Evolutionary conservation across 1,140 invertebrate genomes (phyloP), one percentile per base, ranked within the genome.

Genomic region (Maniola jurtina): DNA sequence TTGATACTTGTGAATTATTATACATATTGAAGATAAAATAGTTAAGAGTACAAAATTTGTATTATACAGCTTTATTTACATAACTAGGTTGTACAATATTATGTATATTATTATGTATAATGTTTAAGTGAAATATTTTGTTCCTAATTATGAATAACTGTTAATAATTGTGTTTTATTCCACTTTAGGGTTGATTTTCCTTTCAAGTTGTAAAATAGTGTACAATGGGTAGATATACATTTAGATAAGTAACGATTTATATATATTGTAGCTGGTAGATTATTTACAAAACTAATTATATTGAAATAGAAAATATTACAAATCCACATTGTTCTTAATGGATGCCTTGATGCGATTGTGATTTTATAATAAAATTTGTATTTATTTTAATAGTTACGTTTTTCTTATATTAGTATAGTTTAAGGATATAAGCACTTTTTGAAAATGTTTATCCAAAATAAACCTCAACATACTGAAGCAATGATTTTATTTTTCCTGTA

Each of bases 381-480:
- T 88, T 86, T 88, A 86, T 88, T 86, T 69, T 71, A 11, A 61
- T 48, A 79, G 75, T 66, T 70, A 78, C 55, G 65, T 75, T 68
- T 60, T 73, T 70, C 50, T 45, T 72, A 73, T 47, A 67, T 50
- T 70, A 68, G 34, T 48, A 45, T 64, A 69, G 14, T 33, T 66
- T 67, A 63, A 68, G 52, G 35, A 60, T 57, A 62, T 33, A 70
- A 68, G 73, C 75, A 83, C 76, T 70, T 78, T 81, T 79, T 79
- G 78, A 73, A 77, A 75, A 65, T 63, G 67, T 77, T 77, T 75
- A 75, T 73, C 62, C 62, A 78, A 75, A 83, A 79, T 80, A 84
- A 84, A 80, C 38, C 38, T 75, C 63, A 77, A 70, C 64, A 50
- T 71, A 78, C 76, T 74, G 60, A 58, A 62, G 15, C 47, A 13